Conservation (phyloP, 2,888 invertebrate genomes). For the Oeneis ivallda region DNA sequence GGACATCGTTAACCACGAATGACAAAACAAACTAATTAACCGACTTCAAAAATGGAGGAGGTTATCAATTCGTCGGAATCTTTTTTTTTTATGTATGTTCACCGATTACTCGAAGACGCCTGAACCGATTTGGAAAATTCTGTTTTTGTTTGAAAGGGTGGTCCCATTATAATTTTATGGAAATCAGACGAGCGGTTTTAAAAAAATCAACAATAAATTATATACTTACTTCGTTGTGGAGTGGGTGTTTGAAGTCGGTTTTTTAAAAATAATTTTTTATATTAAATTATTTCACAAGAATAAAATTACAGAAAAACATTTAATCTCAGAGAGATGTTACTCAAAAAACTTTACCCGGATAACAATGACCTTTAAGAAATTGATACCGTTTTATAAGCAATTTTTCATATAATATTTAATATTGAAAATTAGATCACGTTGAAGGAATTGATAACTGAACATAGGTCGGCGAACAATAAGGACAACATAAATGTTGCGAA, state of each 20-base stretch:
- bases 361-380: neutral
- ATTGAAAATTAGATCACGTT: constrained; percentile 7
- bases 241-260: too few species aligned
- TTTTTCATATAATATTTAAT: neutral
- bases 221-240: too few species aligned
- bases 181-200: too few species aligned
- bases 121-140: too few species aligned
- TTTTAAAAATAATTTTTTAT: neutral
- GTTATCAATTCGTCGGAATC: too few species aligned
- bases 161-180: too few species aligned
- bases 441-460: neutral
- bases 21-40: neutral
- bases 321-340: neutral
- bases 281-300: too few species aligned
- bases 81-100: too few species aligned
- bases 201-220: too few species aligned
- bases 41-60: too few species aligned
- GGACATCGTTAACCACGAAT: neutral
- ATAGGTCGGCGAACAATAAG: neutral
- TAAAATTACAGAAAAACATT: neutral
- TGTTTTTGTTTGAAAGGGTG: too few species aligned
- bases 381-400: neutral
- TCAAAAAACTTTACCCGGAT: neutral
- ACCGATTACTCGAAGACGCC: too few species aligned
- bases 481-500: constrained; percentile 5